Evolutionary conservation across 2,113 vertebrate species (phyloP), one percentile per base, ranked within the genome.

Genomic region (Neodontobutis hainanensis): DNA sequence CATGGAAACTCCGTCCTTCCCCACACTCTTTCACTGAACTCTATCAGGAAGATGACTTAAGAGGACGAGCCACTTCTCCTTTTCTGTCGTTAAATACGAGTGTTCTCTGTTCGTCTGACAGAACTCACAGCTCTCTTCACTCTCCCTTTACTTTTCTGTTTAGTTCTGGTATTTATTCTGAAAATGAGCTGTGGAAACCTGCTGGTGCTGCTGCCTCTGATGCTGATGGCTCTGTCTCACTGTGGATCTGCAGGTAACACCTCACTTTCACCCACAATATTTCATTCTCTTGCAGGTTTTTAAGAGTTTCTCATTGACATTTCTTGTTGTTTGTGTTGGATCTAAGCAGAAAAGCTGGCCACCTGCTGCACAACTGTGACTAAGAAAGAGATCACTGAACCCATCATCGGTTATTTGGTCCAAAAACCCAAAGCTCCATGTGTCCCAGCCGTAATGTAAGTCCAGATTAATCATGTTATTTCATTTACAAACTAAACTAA

Each of bases 361-460:
- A 0, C 36, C 4, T 88, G 84, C 76, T 88, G 86, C 7, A 57
- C 0, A 8, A 40, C 0, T 0, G 82, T 83, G 4, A 38, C 0
- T 78, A 60, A 0, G 0, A 0, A 6, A 14, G 8, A 69, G 61
- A 48, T 86, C 1, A 58, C 1, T 0, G 82, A 76, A 27, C 19
- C 19, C 19, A 27, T 27, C 19, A 27, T 27, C 19, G 19, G 19
- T 27, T 27, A 27, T 27, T 2, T 1, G 58, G 0, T 75, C 8
- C 85, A 85, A 60, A 1, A 0, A 10, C 0, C 0, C 0, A 8
- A 2, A 2, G 14, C 4, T 6, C 76, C 75, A 0, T 89, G 87
- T 38, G 65, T 88, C 52, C 2, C 0, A 0, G 88, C 88, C 0
- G 36, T 87, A 50, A 84, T 89, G 88, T 89, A 68, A 84, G 88